phyloP scores from a whole-genome alignment of 2,888 invertebrate species.

The Drosophila kambysellisi region DNA sequence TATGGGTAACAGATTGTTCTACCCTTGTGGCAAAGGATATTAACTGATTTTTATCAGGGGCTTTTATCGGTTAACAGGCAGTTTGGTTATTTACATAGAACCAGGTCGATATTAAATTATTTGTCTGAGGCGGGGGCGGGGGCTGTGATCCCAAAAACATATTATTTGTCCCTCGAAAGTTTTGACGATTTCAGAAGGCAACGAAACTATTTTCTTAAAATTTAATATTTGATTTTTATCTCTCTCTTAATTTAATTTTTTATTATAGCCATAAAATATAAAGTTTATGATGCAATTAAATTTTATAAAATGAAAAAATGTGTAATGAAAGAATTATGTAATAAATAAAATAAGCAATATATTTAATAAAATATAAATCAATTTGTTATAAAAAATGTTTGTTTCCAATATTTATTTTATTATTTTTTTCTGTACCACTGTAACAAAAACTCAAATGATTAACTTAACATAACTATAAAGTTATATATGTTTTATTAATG shows the following conservation, averaged over 20 bases:
- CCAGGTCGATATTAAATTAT: constrained; percentile 26
- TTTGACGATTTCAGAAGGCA: background rate
- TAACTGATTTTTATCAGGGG: constrained; percentile 29
- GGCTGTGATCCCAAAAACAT: background rate
- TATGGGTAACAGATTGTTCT: constrained; percentile 52
- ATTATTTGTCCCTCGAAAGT: background rate
- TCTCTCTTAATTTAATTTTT: too few relatives aligned
- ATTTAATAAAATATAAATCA: background rate
- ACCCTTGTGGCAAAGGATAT: constrained; percentile 43
- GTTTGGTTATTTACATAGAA: constrained; percentile 20
- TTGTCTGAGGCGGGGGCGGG: background rate
- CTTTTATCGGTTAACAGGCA: constrained; percentile 4
- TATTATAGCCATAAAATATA: fast-evolving
- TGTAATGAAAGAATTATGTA: background rate
- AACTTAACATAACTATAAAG: background rate
- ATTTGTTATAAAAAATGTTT: background rate
- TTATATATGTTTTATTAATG: background rate
- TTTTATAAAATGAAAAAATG: background rate
- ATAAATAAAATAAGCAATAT: fast-evolving
- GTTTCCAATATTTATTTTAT: background rate
- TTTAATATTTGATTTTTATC: background rate
- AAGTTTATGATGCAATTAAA: background rate
- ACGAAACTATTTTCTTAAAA: background rate
- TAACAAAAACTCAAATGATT: background rate
- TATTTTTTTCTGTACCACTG: background rate